Base-by-base conservation (phyloP, 2,797 vertebrate genomes). In the Somateria mollissima region DNA sequence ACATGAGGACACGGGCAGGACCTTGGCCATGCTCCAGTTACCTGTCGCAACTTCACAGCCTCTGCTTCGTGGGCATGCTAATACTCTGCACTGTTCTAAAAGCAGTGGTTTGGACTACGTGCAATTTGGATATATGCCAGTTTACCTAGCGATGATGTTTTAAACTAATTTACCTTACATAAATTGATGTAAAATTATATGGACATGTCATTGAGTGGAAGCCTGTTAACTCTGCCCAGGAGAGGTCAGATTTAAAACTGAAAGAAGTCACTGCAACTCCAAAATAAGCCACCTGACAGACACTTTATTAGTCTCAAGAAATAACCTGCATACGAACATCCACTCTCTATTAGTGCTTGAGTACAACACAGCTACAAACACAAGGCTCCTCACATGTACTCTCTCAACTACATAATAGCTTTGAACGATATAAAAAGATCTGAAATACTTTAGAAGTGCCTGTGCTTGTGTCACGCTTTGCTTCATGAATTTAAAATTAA, bases 1-100 rank as follows among this genome's bases (percentile, higher is more conserved):
- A 60, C 0, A 15, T 0, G 43, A 13, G n/a, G 47, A 73, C 1
- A 4, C 8, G 72, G 72, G 67, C 21, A 70, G 7, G 64, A 62
- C n/a, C 13, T n/a, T 64, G n/a, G 64, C 7, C 0, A 75, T 6
- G 21, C 28, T 91, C 74, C 75, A 66, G 45, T 49, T 76, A 75
- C 56, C 37, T 66, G 51, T 5, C 61, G 22, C 56, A 92, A 45
- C 28, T 79, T 75, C 11, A 78, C 2, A 11, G 47, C 53, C 18
- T 72, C 21, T 56, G 25, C 22, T 65, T 66, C 71, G 28, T 28
- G 49, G 57, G 45, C 37, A 12, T 18, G 49, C 43, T 67, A 58
- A 61, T 19, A 51, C 17, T 34, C 13, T 34, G 28, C 24, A 36
- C 62, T 78, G 60, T 3, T 87, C 21, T 49, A 65, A 89, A 72